Percentiles rank a stretch among this genome's conserved stretches.
These are phyloP conservation scores for Orthosia gothica DNA, from an alignment of 2,888 invertebrate genomes.

Conservation along the genomic window DNA sequence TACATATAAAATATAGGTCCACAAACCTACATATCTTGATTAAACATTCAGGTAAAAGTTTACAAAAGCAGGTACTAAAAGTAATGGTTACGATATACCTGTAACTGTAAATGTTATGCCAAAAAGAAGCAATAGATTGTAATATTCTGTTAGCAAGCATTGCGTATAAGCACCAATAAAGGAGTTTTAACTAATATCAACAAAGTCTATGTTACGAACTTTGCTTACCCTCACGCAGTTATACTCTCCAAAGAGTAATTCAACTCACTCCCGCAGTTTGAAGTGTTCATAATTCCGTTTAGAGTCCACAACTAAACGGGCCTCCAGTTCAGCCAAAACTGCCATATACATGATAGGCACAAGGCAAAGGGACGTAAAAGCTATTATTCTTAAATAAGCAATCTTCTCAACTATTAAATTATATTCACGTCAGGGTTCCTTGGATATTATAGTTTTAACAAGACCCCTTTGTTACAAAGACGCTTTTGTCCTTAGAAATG, in stretches of 20 bases:
- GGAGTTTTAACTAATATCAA: conserved; percentile 30
- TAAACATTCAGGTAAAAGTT: no score
- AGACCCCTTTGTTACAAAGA: conserved; percentile 57
- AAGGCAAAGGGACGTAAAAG: conserved; percentile 29
- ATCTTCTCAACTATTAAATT: conserved; percentile 43
- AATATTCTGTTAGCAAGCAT: neutral
- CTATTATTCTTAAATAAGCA: conserved; percentile 57
- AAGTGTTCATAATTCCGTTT: conserved; percentile 51
- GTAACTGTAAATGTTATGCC: neutral
- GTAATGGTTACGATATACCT: no score
- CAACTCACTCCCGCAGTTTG: conserved; percentile 45
- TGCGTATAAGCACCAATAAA: conserved; percentile 12
- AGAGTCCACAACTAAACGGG: conserved; percentile 38
- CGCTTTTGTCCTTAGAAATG: conserved; percentile 52
- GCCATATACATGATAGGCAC: conserved; percentile 38
- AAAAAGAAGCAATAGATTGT: neutral
- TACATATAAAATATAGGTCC: no score
- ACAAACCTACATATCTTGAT: no score
- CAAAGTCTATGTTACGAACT: conserved; percentile 29
- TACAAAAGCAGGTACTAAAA: no score
- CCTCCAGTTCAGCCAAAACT: conserved; percentile 9
- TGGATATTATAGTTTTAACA: conserved; percentile 58
- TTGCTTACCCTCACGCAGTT: conserved; percentile 27
- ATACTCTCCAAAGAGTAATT: conserved; percentile 48
- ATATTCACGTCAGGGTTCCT: conserved; percentile 48